These are phyloP conservation scores for Spongilla lacustris DNA, from an alignment of 37 sponge, comb jelly and placozoan genomes.

Conservation along the genomic window DNA sequence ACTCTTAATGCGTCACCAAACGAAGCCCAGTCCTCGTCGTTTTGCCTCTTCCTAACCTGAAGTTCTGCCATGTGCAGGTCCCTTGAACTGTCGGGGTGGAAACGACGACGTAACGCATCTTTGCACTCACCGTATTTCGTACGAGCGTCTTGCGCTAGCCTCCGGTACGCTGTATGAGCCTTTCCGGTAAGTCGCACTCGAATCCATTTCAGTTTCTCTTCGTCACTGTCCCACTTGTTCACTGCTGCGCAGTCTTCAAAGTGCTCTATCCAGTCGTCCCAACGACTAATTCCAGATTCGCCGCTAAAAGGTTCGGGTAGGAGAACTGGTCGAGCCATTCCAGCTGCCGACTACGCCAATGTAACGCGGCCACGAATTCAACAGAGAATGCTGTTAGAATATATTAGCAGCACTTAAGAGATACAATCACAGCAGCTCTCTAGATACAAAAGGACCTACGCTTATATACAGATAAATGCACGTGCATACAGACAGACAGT, in stretches of 20 bases:
- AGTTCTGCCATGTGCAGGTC: not conserved
- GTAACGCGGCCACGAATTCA: too few species aligned
- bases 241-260: not conserved
- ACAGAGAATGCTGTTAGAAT: too few species aligned
- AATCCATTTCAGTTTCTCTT: constrained; percentile 4
- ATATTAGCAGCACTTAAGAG: too few species aligned
- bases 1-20: not conserved
- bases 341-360: too few species aligned
- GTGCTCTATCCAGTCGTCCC: constrained; percentile 8
- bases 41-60: not conserved
- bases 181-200: constrained; percentile 5
- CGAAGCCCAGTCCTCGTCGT: not conserved
- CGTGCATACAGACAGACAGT: too few species aligned
- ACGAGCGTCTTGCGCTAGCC: too few species aligned
- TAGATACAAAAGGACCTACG: constrained; percentile 17
- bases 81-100: not conserved
- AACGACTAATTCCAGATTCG: not conserved
- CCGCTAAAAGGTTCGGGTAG: not conserved
- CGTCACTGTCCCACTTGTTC: constrained; percentile 4
- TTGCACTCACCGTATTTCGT: too few species aligned
- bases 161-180: not conserved
- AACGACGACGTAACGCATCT: not conserved
- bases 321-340: too few species aligned
- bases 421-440: constrained; percentile 11
- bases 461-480: not conserved